These are phyloP conservation scores for Leptinotarsa haldemani DNA, from an alignment of 2,888 invertebrate genomes.

Conservation along the genomic window DNA sequence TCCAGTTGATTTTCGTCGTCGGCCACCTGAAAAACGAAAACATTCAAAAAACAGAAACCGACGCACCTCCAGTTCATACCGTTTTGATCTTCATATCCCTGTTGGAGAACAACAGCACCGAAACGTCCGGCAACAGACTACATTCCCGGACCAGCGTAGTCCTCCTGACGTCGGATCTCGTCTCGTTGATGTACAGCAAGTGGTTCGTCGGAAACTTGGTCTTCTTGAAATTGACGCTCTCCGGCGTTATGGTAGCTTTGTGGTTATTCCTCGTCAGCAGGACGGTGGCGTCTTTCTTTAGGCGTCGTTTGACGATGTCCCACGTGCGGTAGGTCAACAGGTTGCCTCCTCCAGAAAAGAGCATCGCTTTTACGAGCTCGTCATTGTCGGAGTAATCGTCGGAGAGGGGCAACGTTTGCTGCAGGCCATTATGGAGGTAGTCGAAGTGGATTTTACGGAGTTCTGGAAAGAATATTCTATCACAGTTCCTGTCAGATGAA, in stretches of 20 bases:
- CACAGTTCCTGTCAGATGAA: too few relatives aligned
- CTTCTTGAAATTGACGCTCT: conserved; percentile 74
- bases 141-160: conserved; percentile 71
- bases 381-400: conserved; percentile 69
- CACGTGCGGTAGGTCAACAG: conserved; percentile 67
- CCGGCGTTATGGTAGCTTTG: conserved; percentile 70
- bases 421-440: conserved; percentile 68
- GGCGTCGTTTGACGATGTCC: conserved; percentile 68
- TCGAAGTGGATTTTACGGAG: conserved; percentile 69
- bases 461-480: conserved; percentile 62
- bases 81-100: conserved; percentile 54
- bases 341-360: conserved; percentile 72
- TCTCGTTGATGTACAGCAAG: conserved; percentile 71
- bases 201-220: conserved; percentile 65
- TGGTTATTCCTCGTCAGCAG: conserved; percentile 71
- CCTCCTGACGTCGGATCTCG: conserved; percentile 69
- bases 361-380: conserved; percentile 70
- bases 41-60: conserved; percentile 8
- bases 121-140: conserved; percentile 71
- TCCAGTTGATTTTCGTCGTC: conserved; percentile 55
- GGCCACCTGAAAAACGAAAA: conserved; percentile 43
- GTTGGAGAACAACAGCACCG: conserved; percentile 70
- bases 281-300: conserved; percentile 58
- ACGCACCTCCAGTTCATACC: conserved; percentile 47
- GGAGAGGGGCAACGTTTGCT: conserved; percentile 54